Percentiles rank a stretch among this genome's conserved stretches.
phyloP scores from a whole-genome alignment of 2,113 vertebrate species.

The Corythaeola cristata region DNA sequence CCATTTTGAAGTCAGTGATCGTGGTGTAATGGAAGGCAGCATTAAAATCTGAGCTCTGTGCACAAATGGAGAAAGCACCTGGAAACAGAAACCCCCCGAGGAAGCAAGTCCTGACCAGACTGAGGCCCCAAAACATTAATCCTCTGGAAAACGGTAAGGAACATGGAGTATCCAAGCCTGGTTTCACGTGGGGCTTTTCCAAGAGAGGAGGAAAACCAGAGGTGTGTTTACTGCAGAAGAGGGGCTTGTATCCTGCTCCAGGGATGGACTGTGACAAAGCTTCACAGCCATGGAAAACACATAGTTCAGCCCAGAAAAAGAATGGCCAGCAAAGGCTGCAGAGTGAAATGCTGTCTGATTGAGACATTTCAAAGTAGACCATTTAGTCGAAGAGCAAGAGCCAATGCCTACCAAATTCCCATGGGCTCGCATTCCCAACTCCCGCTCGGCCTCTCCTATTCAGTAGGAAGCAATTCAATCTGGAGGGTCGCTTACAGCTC shows the following conservation, averaged over 20 bases:
- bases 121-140: background rate
- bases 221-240: background rate
- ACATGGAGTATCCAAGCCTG: background rate
- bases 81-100: background rate
- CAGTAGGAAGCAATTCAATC: background rate
- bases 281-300: background rate
- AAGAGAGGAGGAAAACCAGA: background rate
- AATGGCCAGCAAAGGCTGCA: background rate
- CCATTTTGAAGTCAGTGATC: background rate
- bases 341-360: background rate
- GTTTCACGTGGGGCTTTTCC: background rate
- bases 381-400: background rate
- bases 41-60: background rate
- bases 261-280: background rate
- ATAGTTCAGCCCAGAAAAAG: background rate
- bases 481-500: background rate
- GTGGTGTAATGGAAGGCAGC: background rate
- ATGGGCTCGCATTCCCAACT: background rate
- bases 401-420: background rate
- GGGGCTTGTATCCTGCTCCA: background rate
- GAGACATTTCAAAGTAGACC: background rate
- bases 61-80: background rate
- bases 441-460: background rate
- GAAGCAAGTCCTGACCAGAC: background rate
- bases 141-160: background rate